Base-by-base conservation (phyloP, 2,797 vertebrate species). In the Danio kyathit region DNA sequence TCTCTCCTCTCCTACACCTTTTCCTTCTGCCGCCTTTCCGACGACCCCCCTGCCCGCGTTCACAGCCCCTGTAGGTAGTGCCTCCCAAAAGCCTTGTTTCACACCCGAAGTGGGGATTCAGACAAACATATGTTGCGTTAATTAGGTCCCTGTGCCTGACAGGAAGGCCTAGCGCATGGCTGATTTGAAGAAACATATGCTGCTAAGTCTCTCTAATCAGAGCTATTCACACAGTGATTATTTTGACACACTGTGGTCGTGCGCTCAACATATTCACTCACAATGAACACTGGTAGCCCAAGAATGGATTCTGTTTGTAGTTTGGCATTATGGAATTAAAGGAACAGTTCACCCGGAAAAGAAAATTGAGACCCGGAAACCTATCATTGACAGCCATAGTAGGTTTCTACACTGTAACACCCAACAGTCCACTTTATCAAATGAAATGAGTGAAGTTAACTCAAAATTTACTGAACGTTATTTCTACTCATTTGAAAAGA, bases 81-180 rank as follows among this genome's bases (percentile, higher is more conserved):
- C 88, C 88, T 93, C 88, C 87, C 76, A 86, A 87, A 86, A 90
- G 91, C 90, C 90, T 90, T 84, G 82, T 82, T 93, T 94, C 92
- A 91, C 93, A 94, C 93, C 85, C 89, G 74, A 70, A 63, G 86
- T 71, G 41, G 86, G 86, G 86, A 92, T 93, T 89, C 88, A 87
- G 92, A 94, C 92, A 92, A 94, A 92, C 94, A 94, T 95, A 94
- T 94, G 93, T 90, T 87, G 91, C 56, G 92, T 94, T 94, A 93
- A 95, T 94, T 93, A 91, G 72, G 85, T 90, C 83, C 72, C 75
- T 2, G 70, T 80, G 85, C 82, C 75, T 56, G 84, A 92, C 88
- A 87, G 88, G 87, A 90, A 89, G 89, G 21, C 54, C 73, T 86
- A 87, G 85, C 87, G 81, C 76, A 84, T 38, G 86, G 88, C 71